Evolutionary conservation across 2,113 vertebrate genomes (phyloP).

Genomic region (Aphelocoma coerulescens): DNA sequence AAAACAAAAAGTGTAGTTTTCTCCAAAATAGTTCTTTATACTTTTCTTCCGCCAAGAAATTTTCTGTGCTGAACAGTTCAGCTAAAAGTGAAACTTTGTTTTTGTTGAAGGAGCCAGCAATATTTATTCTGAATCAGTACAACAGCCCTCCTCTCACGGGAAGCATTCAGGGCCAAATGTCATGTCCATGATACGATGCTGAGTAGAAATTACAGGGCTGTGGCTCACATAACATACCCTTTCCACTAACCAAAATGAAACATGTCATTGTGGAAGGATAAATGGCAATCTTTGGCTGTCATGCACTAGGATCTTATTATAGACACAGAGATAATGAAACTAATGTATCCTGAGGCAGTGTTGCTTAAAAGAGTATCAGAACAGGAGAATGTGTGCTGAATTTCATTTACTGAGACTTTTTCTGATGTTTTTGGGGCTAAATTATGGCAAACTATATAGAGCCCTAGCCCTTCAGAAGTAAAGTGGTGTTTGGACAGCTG

Average conservation of each 20-base stretch:
- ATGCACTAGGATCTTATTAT: conserved; percentile 46
- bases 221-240: not conserved
- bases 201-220: not conserved
- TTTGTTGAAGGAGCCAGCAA: not conserved
- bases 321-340: conserved; percentile 62
- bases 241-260: conserved; percentile 29
- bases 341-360: conserved; percentile 56
- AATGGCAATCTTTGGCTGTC: conserved; percentile 48
- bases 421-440: not conserved
- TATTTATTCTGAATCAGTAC: not conserved
- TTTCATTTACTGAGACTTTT: conserved; percentile 10
- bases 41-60: not conserved
- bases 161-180: conserved; percentile 7
- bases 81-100: not conserved
- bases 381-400: conserved; percentile 22
- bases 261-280: conserved; percentile 44
- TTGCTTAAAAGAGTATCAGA: conserved; percentile 49
- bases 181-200: not conserved
- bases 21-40: not conserved
- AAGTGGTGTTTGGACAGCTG: not conserved
- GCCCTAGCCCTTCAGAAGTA: not conserved
- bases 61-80: not conserved
- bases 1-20: not conserved
- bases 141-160: not conserved
- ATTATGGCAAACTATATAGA: not conserved